A percentile compares a stretch with the other conserved stretches of the same genome.
Evolutionary conservation across 2,888 invertebrate species (phyloP).

Genomic region (Herminia tarsipennalis): DNA sequence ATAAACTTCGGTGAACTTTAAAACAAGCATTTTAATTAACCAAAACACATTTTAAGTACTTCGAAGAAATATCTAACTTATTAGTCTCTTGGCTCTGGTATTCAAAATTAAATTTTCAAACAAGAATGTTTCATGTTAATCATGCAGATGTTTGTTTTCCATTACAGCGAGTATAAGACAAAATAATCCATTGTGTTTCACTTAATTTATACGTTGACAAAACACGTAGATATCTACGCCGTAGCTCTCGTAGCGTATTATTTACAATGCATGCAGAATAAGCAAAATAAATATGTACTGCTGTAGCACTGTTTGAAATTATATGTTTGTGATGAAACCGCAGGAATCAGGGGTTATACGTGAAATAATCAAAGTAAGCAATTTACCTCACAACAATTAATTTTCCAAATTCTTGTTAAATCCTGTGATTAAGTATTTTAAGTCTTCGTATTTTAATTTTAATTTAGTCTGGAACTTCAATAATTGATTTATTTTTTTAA

Average conservation of each 20-base stretch:
- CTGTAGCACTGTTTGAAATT: not conserved
- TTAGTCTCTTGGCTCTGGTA: not conserved
- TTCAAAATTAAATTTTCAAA: conserved; percentile 1
- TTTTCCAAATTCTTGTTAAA: too few species aligned
- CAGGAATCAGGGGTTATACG: too few species aligned
- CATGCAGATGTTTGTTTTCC: conserved; percentile 13
- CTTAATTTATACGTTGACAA: not conserved
- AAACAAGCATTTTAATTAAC: not conserved
- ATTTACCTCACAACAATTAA: too few species aligned
- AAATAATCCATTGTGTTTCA: conserved; percentile 5
- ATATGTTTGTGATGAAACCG: too few species aligned
- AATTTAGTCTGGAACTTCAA: too few species aligned
- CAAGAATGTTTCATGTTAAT: conserved; percentile 5
- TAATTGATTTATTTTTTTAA: too few species aligned
- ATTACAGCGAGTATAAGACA: conserved; percentile 7
- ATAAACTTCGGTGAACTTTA: not conserved
- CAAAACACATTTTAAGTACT: not conserved
- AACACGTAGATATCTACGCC: conserved; percentile 1
- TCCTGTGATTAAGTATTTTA: too few species aligned
- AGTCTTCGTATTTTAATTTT: too few species aligned
- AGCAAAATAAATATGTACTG: not conserved
- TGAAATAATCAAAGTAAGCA: too few species aligned
- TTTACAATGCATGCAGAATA: not conserved
- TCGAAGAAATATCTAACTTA: not conserved
- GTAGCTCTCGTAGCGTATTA: conserved; percentile 4